Conservation (phyloP, 1,140 invertebrate species). For the Aphidius ervi region DNA sequence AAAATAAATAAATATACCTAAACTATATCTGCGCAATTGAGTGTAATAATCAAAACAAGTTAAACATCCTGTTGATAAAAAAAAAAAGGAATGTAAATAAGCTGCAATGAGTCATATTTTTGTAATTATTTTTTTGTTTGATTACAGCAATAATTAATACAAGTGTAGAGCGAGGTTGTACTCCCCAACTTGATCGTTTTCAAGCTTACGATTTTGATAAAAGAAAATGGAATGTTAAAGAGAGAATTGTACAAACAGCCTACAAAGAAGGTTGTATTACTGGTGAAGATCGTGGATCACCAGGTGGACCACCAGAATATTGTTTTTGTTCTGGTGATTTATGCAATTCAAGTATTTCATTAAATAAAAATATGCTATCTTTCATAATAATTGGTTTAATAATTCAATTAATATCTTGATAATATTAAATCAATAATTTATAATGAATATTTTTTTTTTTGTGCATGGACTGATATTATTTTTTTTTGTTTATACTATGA, state of each 20-base stretch:
- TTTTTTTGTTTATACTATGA: background rate
- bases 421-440: background rate
- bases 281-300: slow-evolving; percentile 59
- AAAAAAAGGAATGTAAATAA: too few species aligned
- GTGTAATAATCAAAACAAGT: too few species aligned
- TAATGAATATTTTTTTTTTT: background rate
- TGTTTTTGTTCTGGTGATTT: slow-evolving; percentile 66
- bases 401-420: background rate
- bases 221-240: slow-evolving; percentile 58
- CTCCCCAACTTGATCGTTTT: slow-evolving; percentile 63
- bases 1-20: too few species aligned
- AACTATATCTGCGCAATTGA: too few species aligned
- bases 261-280: slow-evolving; percentile 65
- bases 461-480: background rate
- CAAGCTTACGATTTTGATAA: slow-evolving; percentile 55
- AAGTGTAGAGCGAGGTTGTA: slow-evolving; percentile 65
- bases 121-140: slow-evolving; percentile 24
- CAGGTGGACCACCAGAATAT: slow-evolving; percentile 53
- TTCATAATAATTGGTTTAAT: background rate
- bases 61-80: too few species aligned
- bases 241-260: slow-evolving; percentile 58
- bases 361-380: background rate
- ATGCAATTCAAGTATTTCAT: slow-evolving; percentile 54
- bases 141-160: slow-evolving; percentile 58
- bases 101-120: background rate